These are phyloP conservation scores for Equus przewalskii DNA, from an alignment of 2,113 vertebrate genomes.

Conservation along the genomic window DNA sequence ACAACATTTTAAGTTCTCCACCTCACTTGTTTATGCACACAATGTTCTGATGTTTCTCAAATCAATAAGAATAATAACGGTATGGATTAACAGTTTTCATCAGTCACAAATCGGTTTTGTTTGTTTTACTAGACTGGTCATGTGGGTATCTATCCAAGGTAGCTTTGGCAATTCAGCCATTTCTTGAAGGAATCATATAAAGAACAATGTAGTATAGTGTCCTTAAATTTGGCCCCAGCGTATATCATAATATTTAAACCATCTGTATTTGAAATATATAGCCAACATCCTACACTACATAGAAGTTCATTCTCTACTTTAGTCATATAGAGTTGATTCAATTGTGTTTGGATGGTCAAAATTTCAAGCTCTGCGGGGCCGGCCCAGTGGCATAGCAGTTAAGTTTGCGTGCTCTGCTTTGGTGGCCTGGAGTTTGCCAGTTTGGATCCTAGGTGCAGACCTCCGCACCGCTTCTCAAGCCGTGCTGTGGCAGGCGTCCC, in stretches of 20 bases:
- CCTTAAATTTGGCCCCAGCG: not conserved
- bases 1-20: not conserved
- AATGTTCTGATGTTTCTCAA: not conserved
- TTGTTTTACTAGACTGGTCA: not conserved
- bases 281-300: not conserved
- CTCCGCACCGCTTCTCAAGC: too few species aligned
- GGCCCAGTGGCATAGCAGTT: too few species aligned
- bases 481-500: too few species aligned
- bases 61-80: not conserved
- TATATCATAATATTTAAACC: not conserved
- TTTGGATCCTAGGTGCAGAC: too few species aligned
- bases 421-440: too few species aligned
- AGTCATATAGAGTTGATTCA: not conserved
- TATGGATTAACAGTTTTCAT: not conserved
- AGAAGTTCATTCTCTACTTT: not conserved
- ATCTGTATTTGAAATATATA: not conserved
- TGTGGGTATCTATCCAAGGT: not conserved
- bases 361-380: not conserved
- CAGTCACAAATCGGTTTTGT: not conserved
- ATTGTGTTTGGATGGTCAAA: not conserved
- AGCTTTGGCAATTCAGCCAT: not conserved
- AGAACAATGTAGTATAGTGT: not conserved
- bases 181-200: not conserved
- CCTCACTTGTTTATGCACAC: not conserved
- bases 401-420: too few species aligned